Evolutionary conservation across 1,140 invertebrate species (phyloP), one percentile per base, ranked within the genome.

Genomic region (Fopius arisanus): DNA sequence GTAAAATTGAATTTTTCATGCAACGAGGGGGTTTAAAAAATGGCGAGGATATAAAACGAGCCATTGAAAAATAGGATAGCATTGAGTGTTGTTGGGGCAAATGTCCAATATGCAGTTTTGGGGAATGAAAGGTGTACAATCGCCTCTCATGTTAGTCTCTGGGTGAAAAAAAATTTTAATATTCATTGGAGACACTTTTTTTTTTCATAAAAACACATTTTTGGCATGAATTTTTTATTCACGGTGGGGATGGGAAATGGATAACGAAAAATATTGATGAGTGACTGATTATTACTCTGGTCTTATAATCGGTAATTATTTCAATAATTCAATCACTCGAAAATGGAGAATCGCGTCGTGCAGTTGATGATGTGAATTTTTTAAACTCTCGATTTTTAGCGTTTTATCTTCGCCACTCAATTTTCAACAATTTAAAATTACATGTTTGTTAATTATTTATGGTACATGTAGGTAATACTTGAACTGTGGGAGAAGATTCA

Each of bases 41-140:
- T 12, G 16, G 16, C 14, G 14, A 48, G 7, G 1, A n/a, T 12
- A n/a, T 48, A 19, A 19, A 48, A 48, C n/a, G 43, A n/a, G 43
- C 16, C 43, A 48, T 48, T 48, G 43, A 48, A 48, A 48, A 48
- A 48, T 48, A 48, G 43, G 16, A 48, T 48, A 19, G 16, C 43
- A 48, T n/a, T 48, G 43, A 48, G 43, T 48, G 14, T 48, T 48
- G 43, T 48, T n/a, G 43, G 43, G 43, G 43, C 43, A 19, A 48
- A 48, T 48, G 43, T 48, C 43, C 43, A 48, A 48, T 48, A 48
- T 48, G 43, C 43, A 48, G 43, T 48, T 48, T n/a, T 48, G 43
- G 5, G 43, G 43, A 48, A 48, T 48, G 43, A 19, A n/a, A 48
- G 43, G 16, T 19, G 16, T 48, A 48, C 43, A 48, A 48, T 48